Percentiles rank a stretch among this genome's conserved stretches.
These are phyloP conservation scores for Lateolabrax maculatus DNA, from an alignment of 2,797 vertebrate species.

Conservation along the genomic window DNA sequence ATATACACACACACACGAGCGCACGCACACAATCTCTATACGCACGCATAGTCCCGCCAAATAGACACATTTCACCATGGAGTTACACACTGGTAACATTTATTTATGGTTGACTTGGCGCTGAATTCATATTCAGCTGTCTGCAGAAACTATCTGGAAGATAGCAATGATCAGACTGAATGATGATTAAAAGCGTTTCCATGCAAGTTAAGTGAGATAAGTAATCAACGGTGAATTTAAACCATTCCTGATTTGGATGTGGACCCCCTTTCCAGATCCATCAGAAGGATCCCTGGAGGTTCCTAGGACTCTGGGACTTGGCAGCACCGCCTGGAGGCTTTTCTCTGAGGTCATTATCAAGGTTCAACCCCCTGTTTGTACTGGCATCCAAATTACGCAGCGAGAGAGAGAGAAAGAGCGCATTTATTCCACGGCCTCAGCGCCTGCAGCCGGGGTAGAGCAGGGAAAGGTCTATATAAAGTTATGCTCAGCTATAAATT, in stretches of 20 bases:
- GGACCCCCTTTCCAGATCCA: not conserved
- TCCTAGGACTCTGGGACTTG: slow-evolving; percentile 19
- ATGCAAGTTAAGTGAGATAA: not conserved
- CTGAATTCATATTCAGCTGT: not conserved
- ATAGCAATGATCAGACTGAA: not conserved
- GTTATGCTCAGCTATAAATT: slow-evolving; percentile 64
- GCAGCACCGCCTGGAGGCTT: slow-evolving; percentile 36
- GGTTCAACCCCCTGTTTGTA: slow-evolving; percentile 49
- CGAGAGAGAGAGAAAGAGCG: slow-evolving; percentile 35
- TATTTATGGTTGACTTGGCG: too few species aligned
- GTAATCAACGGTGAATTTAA: not conserved
- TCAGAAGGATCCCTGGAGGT: slow-evolving; percentile 9
- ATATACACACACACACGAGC: slow-evolving; percentile 5
- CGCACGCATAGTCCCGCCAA: slow-evolving; percentile 25
- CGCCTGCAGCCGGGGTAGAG: slow-evolving; percentile 32
- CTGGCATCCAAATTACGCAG: slow-evolving; percentile 59
- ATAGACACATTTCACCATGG: slow-evolving; percentile 7
- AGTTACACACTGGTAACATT: too few species aligned
- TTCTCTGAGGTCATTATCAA: slow-evolving; percentile 65
- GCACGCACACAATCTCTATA: too few species aligned
- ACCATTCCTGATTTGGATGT: not conserved
- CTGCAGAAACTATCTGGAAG: not conserved
- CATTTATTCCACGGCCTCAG: slow-evolving; percentile 53
- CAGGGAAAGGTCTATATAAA: slow-evolving; percentile 57
- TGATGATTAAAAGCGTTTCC: not conserved